Evolutionary conservation across 2,113 vertebrate genomes (phyloP).

Genomic region (Grantiella picta): DNA sequence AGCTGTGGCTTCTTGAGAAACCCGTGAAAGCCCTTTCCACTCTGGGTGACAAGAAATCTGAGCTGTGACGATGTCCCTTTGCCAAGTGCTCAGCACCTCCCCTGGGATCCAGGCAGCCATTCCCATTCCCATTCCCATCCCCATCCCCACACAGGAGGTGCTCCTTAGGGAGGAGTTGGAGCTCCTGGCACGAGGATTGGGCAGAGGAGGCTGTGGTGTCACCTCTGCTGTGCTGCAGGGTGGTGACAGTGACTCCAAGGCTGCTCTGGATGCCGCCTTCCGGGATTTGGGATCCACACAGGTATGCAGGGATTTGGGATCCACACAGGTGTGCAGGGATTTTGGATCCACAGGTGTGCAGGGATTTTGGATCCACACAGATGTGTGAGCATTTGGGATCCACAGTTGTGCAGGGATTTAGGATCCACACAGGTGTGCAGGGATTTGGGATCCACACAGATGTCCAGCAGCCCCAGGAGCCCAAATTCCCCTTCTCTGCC

Average conservation of each 20-base stretch:
- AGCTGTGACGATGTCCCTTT: not conserved
- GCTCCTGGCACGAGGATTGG: rapidly evolving
- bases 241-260: not conserved
- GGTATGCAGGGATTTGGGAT: too few relatives aligned
- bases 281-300: not conserved
- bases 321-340: not conserved
- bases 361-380: not conserved
- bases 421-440: not conserved
- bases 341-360: too few relatives aligned
- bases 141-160: not conserved
- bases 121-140: not conserved
- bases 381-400: too few relatives aligned
- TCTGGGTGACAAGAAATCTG: not conserved
- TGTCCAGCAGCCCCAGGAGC: not conserved
- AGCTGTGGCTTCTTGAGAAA: rapidly evolving
- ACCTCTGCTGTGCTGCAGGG: not conserved
- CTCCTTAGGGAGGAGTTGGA: not conserved
- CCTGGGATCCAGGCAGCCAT: too few relatives aligned
- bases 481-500: not conserved
- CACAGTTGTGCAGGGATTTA: not conserved
- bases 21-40: not conserved
- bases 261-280: not conserved
- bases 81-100: not conserved
- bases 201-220: not conserved
- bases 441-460: not conserved